Base-by-base conservation (phyloP, 2,888 invertebrate species). In the Xylophagus ater region DNA sequence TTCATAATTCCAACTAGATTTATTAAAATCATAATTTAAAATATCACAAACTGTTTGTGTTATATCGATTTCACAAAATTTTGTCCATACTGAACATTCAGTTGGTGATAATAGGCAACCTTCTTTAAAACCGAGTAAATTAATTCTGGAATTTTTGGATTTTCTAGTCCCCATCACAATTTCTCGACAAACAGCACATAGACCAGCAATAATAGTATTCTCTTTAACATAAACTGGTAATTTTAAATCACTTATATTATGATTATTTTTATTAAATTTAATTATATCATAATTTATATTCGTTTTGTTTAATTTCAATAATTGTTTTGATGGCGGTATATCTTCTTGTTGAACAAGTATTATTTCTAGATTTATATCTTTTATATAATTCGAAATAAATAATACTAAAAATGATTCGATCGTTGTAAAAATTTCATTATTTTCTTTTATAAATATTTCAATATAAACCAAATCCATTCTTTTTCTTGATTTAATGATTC, bases 31-130 rank as follows among this genome's bases (percentile, higher is more conserved):
- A 13, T 51, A 48, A 13, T 25, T 49, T 14, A 69, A 49, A 34
- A 73, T 49, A n/a, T 63, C 53, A 44, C 71, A 70, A 0, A 80
- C 63, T 2, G 78, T 72, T 37, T 66, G 59, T 9, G 83, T 71
- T 29, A 89, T 66, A 56, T 89, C 85, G 4, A 84, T 71, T 69
- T 93, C 93, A 68, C 93, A 93, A 58, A 89, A 89, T 53, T 81
- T 82, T 0, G 92, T 93, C 92, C 90, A 92, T 25, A 84, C 69
- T 7, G 89, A 88, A 7, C 76, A 73, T 65, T 89, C 89, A 18
- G 86, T 80, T 37, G 87, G 86, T 2, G 88, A 81, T 52, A 83
- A 71, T 10, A 90, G 66, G 54, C 88, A 88, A 37, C 81, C 75
- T 44, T 74, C 75, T 43, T 86, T 77, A 54, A 88, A 90, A 2